These are phyloP conservation scores for Priocnemis perturbator DNA, from an alignment of 2,888 invertebrate genomes.

Conservation along the genomic window DNA sequence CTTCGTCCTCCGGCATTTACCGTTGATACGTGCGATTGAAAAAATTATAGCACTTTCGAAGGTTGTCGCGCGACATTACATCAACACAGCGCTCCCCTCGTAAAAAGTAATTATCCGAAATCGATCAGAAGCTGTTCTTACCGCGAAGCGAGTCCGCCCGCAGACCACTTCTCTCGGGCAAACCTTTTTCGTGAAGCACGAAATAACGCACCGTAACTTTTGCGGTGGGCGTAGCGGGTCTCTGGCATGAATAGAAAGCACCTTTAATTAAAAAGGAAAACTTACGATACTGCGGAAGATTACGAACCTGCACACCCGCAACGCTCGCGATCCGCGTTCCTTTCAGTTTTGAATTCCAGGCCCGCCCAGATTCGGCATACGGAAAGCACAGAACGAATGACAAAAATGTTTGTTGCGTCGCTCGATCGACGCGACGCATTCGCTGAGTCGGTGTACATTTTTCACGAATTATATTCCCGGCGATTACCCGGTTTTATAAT, in stretches of 20 bases:
- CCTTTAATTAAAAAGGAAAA: constrained; percentile 66
- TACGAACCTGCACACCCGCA: constrained; percentile 38
- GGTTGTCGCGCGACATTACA: constrained; percentile 30
- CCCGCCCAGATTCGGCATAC: no score
- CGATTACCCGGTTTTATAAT: no score
- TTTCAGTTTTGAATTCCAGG: constrained; percentile 6
- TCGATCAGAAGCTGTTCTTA: constrained; percentile 34
- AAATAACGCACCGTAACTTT: constrained; percentile 59
- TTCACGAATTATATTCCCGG: no score
- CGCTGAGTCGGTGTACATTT: no score
- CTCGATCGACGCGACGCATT: no score
- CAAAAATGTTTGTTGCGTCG: no score
- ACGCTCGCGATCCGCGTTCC: not conserved
- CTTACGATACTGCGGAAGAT: constrained; percentile 56
- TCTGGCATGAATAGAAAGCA: constrained; percentile 59
- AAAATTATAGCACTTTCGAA: constrained; percentile 16
- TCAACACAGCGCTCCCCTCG: constrained; percentile 21
- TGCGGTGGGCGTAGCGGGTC: constrained; percentile 50
- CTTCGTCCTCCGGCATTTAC: no score
- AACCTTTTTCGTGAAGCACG: constrained; percentile 49
- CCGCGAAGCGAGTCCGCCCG: not conserved
- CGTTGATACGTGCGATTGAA: no score
- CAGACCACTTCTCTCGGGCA: constrained; percentile 29
- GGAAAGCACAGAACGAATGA: no score
- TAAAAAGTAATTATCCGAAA: constrained; percentile 39